These are phyloP conservation scores for Invenusta paracnida DNA, from an alignment of 2,888 invertebrate species.

Conservation along the genomic window DNA sequence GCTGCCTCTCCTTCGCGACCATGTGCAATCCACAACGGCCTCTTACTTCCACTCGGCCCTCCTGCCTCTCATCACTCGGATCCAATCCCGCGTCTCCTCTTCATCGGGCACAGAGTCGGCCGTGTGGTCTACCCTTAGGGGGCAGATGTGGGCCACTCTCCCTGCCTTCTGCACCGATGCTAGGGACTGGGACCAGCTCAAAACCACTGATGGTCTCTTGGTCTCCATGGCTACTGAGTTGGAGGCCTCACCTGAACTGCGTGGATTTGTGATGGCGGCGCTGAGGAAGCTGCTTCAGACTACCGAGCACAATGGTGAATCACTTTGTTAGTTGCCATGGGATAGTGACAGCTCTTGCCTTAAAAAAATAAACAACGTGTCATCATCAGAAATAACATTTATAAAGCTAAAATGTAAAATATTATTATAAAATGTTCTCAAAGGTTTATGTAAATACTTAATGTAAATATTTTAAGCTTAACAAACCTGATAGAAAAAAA, in stretches of 20 bases:
- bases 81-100: background rate
- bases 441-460: too few relatives aligned
- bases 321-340: too few relatives aligned
- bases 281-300: background rate
- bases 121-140: background rate
- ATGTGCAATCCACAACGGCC: background rate
- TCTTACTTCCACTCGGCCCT: background rate
- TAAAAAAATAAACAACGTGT: too few relatives aligned
- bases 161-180: conserved; percentile 11
- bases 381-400: too few relatives aligned
- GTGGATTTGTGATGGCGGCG: background rate
- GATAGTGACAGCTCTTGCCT: too few relatives aligned
- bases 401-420: too few relatives aligned
- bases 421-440: too few relatives aligned
- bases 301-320: background rate
- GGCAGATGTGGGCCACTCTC: background rate
- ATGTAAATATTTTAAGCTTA: too few relatives aligned
- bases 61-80: background rate
- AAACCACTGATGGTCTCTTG: background rate
- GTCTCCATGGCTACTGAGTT: background rate
- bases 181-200: background rate
- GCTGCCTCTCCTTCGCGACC: background rate
- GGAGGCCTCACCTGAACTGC: background rate
- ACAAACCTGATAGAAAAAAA: too few relatives aligned
- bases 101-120: background rate